Evolutionary conservation across 2,888 invertebrate genomes (phyloP).

Genomic region (Torymus aiolomorphi): DNA sequence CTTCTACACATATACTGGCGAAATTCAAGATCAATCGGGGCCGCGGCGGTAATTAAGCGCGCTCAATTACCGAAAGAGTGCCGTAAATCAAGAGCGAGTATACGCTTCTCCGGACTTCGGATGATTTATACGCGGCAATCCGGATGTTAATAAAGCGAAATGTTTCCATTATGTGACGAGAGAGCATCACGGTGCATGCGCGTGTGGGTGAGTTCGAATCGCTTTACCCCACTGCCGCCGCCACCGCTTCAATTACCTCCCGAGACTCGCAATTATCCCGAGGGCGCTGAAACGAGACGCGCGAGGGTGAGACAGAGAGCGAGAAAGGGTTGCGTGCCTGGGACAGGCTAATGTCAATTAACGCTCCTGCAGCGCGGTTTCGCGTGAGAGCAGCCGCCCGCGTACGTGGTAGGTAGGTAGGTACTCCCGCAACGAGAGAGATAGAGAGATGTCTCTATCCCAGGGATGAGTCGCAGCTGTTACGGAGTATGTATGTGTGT

Average conservation of each 20-base stretch:
- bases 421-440: too few species aligned
- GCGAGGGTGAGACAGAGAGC: not conserved
- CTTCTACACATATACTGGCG: too few species aligned
- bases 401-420: too few species aligned
- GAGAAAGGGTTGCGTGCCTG: conserved; percentile 1
- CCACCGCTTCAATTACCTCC: conserved; percentile 41
- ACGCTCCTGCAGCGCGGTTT: not conserved
- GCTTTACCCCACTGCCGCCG: not conserved
- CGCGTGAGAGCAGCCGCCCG: too few species aligned
- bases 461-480: too few species aligned
- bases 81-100: conserved; percentile 22
- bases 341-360: conserved; percentile 50
- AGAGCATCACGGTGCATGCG: too few species aligned
- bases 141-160: conserved; percentile 41
- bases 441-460: too few species aligned
- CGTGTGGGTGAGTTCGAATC: too few species aligned
- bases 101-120: not conserved
- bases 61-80: conserved; percentile 10
- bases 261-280: conserved; percentile 45
- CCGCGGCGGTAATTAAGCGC: conserved; percentile 14
- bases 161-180: conserved; percentile 37
- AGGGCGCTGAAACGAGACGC: conserved; percentile 5
- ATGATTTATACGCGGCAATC: conserved; percentile 12
- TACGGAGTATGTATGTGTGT: not conserved
- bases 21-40: conserved; percentile 12